A percentile compares a stretch with the other conserved stretches of the same genome.
phyloP scores from a whole-genome alignment of 92 coral and sea anemone species.

The Siderastrea radians region DNA sequence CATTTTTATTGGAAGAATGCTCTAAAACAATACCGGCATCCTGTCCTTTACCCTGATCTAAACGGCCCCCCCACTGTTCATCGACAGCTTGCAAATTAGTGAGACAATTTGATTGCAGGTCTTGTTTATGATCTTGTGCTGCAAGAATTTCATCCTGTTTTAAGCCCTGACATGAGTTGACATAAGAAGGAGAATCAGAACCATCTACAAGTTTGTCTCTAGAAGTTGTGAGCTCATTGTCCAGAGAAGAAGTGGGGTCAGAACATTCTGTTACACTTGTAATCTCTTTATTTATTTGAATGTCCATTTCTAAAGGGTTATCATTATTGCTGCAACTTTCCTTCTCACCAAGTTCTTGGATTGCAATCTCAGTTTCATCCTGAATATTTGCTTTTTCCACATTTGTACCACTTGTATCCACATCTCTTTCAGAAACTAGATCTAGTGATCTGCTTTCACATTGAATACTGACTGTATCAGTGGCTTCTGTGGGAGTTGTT shows the following conservation, averaged over 20 bases:
- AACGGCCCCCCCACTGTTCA: neutral
- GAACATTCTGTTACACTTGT: neutral
- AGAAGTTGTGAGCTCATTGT: neutral
- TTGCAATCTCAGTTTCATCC: neutral
- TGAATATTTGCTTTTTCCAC: neutral
- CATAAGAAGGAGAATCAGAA: neutral
- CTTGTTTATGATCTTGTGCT: neutral
- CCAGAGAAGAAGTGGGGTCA: neutral
- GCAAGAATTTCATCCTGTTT: neutral
- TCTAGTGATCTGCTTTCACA: neutral
- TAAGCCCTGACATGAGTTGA: neutral
- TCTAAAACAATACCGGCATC: neutral
- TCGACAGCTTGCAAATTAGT: neutral
- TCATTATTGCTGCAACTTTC: neutral
- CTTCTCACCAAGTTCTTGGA: neutral
- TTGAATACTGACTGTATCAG: neutral
- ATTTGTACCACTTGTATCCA: neutral
- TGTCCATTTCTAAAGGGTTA: neutral
- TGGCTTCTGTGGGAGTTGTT: no score
- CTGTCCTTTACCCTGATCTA: neutral
- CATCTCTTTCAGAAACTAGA: neutral
- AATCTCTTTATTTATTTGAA: neutral
- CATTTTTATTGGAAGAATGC: neutral
- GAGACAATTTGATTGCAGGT: neutral
- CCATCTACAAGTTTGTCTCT: neutral